phyloP scores from a whole-genome alignment of 1,140 invertebrate species.

The Pogonomyrmex californicus region DNA sequence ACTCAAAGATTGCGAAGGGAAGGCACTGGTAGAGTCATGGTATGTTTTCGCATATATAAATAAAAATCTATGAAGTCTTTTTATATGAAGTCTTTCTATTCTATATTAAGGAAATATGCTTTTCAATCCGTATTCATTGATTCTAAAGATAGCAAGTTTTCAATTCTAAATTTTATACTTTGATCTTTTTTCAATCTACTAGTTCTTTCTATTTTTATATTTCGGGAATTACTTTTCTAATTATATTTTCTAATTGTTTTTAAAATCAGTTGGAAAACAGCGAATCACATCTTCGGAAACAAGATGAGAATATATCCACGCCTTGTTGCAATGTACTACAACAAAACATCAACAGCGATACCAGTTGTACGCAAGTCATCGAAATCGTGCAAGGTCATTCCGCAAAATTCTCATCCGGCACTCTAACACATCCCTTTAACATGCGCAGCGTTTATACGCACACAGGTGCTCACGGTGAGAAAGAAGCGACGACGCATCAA shows the following conservation, averaged over 20 bases:
- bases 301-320: neutral
- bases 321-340: conserved; percentile 26
- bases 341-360: conserved; percentile 62
- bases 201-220: neutral
- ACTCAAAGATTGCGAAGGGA: conserved; percentile 81
- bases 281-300: conserved; percentile 43
- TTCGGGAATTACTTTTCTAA: neutral
- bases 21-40: conserved; percentile 76
- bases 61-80: neutral
- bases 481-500: conserved; percentile 91
- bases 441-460: conserved; percentile 88
- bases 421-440: conserved; percentile 87
- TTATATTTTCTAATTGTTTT: neutral
- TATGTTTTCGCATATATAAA: conserved; percentile 62
- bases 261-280: conserved; percentile 71
- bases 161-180: neutral
- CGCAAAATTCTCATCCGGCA: conserved; percentile 85
- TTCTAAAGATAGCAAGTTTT: neutral
- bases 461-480: conserved; percentile 80
- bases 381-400: conserved; percentile 75
- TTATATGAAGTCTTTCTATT: neutral
- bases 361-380: conserved; percentile 74
- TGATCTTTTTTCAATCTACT: neutral
- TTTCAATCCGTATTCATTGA: neutral
- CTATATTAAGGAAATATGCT: conserved; percentile 18